phyloP scores from a whole-genome alignment of 37 sponge, comb jelly and placozoan species.

The Agelas oroides region DNA sequence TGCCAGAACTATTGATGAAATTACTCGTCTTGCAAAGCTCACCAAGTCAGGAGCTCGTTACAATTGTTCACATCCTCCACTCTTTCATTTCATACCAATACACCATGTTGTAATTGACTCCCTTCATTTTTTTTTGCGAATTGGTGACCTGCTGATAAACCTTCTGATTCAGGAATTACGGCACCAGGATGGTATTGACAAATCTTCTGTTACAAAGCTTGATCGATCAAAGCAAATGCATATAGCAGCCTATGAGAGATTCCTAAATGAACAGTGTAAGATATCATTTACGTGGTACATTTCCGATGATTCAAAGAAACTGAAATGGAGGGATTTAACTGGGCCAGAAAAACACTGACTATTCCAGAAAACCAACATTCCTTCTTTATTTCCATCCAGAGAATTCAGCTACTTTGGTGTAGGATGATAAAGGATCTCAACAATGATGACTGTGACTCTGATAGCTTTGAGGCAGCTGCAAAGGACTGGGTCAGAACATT shows the following conservation, averaged over 20 bases:
- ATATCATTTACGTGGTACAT: conserved; percentile 23
- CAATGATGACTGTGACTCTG: conserved; percentile 11
- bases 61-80: too few species aligned
- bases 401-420: too few species aligned
- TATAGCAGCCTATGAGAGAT: conserved; percentile 11
- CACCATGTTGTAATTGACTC: conserved; percentile 22
- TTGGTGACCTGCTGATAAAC: conserved; percentile 20
- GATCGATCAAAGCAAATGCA: not conserved
- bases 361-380: conserved; percentile 5
- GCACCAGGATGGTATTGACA: conserved; percentile 26
- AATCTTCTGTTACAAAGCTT: not conserved
- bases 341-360: conserved; percentile 32
- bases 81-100: too few species aligned
- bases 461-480: not conserved
- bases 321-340: conserved; percentile 30
- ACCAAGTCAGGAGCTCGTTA: not conserved
- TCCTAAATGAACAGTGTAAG: conserved; percentile 31
- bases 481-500: conserved; percentile 40
- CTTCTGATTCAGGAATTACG: conserved; percentile 12
- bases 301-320: not conserved
- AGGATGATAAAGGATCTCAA: too few species aligned
- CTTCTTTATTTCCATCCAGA: not conserved
- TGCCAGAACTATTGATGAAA: conserved; percentile 38
- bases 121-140: conserved; percentile 25
- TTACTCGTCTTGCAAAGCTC: not conserved